Conservation (phyloP, 2,888 invertebrate genomes). For the Philopedon plagiatum region DNA sequence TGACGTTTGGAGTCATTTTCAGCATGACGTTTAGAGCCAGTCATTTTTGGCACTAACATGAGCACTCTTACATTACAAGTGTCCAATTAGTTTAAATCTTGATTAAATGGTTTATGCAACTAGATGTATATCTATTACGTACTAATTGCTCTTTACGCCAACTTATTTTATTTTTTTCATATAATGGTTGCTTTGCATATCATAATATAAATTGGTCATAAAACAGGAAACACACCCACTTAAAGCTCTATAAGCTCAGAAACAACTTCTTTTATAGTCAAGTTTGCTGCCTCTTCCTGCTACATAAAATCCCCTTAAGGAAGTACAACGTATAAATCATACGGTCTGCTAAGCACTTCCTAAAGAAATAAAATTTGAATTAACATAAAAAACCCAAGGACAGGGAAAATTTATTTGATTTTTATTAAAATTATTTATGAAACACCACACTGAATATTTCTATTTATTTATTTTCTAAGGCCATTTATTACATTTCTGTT, state of each 20-base stretch:
- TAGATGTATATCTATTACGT: too few relatives aligned
- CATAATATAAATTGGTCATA: conserved; percentile 1
- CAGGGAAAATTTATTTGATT: conserved; percentile 17
- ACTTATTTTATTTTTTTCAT: too few relatives aligned
- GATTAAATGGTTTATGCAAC: too few relatives aligned
- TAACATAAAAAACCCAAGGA: conserved; percentile 20
- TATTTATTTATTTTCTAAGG: conserved; percentile 7
- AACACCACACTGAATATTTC: background rate
- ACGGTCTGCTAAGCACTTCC: conserved; percentile 15
- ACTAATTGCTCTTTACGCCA: too few relatives aligned
- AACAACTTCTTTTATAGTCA: conserved; percentile 17
- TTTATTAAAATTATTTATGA: conserved; percentile 15
- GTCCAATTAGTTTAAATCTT: too few relatives aligned
- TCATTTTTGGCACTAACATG: too few relatives aligned
- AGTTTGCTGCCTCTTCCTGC: conserved; percentile 15
- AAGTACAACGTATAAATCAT: conserved; percentile 19
- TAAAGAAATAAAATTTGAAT: conserved; percentile 19
- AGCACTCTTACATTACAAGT: too few relatives aligned
- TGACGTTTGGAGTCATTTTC: too few relatives aligned
- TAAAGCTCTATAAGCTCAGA: conserved; percentile 8
- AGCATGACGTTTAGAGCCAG: too few relatives aligned
- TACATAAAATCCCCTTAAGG: conserved; percentile 8
- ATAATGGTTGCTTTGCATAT: too few relatives aligned
- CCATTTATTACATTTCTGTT: conserved; percentile 11
- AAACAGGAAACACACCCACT: background rate